Percentiles rank a stretch among this genome's conserved stretches.
These are phyloP conservation scores for Leptinotarsa juncta DNA, from an alignment of 2,888 invertebrate genomes.

Conservation along the genomic window DNA sequence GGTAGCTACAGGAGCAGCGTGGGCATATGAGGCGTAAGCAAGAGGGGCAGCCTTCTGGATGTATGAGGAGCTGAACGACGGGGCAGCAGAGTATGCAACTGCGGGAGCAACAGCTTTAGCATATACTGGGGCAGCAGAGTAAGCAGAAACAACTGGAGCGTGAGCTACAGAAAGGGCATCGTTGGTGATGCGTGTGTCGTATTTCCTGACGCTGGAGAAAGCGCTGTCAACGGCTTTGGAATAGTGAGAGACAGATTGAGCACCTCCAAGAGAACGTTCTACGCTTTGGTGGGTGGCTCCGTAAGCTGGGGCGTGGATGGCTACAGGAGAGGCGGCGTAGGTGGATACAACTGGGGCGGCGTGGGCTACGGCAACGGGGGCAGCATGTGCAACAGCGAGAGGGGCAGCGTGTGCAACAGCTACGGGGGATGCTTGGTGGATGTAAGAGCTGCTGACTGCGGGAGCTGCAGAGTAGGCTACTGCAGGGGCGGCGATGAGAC, in stretches of 20 bases:
- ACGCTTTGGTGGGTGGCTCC: slow-evolving; percentile 70
- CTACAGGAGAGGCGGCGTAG: slow-evolving; percentile 44
- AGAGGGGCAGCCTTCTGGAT: slow-evolving; percentile 46
- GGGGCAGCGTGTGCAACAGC: not conserved
- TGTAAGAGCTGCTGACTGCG: slow-evolving; percentile 48
- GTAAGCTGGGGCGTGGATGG: slow-evolving; percentile 59
- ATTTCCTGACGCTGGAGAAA: slow-evolving; percentile 72
- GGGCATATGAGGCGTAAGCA: slow-evolving; percentile 33
- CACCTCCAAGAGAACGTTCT: slow-evolving; percentile 70
- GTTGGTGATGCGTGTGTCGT: slow-evolving; percentile 71
- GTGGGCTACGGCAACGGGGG: slow-evolving; percentile 33
- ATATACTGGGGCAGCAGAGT: slow-evolving; percentile 47
- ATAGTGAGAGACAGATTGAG: slow-evolving; percentile 67
- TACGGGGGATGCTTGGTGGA: slow-evolving; percentile 48
- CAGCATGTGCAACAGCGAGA: slow-evolving; percentile 13
- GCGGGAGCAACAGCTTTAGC: slow-evolving; percentile 21
- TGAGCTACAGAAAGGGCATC: slow-evolving; percentile 66
- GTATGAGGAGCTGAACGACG: slow-evolving; percentile 26
- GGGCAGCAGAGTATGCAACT: slow-evolving; percentile 22
- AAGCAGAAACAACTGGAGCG: slow-evolving; percentile 38
- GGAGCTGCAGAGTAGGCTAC: no score
- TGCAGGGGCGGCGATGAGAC: no score
- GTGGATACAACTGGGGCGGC: slow-evolving; percentile 42
- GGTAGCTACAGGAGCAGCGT: slow-evolving; percentile 36
- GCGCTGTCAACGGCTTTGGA: slow-evolving; percentile 72